A percentile compares a stretch with the other conserved stretches of the same genome.
Evolutionary conservation across 1,140 invertebrate species (phyloP).

Genomic region (Procambarus virginalis): DNA sequence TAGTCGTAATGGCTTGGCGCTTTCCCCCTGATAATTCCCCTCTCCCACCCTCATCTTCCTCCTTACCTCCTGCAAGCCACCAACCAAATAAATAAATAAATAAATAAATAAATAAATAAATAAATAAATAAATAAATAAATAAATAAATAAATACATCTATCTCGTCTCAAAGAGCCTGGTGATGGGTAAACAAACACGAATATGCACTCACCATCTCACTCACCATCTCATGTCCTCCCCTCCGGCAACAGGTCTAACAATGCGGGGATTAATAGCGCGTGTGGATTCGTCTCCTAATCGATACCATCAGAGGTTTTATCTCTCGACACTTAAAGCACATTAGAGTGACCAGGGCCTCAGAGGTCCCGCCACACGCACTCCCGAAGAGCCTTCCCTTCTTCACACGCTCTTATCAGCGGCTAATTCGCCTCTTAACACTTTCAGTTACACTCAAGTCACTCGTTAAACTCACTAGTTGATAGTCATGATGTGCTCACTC

Average conservation of each 20-base stretch:
- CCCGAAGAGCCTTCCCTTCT: not conserved
- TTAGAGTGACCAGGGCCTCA: not conserved
- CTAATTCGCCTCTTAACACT: not conserved
- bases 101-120: not conserved
- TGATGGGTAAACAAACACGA: slow-evolving; percentile 26
- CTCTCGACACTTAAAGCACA: not conserved
- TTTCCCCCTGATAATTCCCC: no score
- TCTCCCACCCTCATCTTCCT: no score
- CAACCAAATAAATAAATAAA: not conserved
- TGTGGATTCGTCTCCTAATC: slow-evolving; percentile 11
- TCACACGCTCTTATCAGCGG: not conserved
- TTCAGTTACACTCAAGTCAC: slow-evolving; percentile 5
- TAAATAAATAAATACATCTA: no score
- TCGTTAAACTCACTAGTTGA: slow-evolving; percentile 12
- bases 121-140: no score
- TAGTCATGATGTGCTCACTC: not conserved
- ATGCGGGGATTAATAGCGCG: slow-evolving; percentile 27
- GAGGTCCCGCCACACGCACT: not conserved
- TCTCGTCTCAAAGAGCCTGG: not conserved
- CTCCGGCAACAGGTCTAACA: not conserved
- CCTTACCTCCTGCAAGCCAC: not conserved
- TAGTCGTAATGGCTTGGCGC: no score
- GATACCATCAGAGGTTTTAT: not conserved
- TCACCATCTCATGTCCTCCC: not conserved
- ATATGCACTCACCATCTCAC: slow-evolving; percentile 39